phyloP scores from a whole-genome alignment of 2,797 vertebrate species.

The Chiroxiphia lanceolata region DNA sequence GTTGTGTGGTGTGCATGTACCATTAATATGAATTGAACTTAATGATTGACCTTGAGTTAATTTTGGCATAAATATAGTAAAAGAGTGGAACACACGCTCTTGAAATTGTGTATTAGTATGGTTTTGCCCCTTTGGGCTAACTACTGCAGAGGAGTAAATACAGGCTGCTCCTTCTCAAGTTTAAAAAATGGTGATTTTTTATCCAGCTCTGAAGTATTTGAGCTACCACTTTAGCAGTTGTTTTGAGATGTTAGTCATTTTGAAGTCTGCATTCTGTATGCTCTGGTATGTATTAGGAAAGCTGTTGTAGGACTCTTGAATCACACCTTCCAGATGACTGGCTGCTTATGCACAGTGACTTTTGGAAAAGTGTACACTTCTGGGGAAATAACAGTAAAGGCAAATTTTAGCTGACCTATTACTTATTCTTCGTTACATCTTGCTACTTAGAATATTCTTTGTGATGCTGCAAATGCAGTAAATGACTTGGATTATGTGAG shows the following conservation, averaged over 20 bases:
- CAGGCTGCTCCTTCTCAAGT: neutral
- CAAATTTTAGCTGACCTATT: neutral
- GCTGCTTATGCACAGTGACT: neutral
- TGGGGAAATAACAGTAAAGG: neutral
- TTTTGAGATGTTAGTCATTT: neutral
- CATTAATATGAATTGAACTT: neutral
- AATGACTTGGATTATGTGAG: fast-evolving
- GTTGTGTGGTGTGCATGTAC: fast-evolving
- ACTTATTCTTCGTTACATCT: neutral
- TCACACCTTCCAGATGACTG: fast-evolving
- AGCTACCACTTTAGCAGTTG: neutral
- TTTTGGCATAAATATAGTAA: neutral
- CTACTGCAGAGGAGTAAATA: neutral
- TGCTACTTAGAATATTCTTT: neutral
- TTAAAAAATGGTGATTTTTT: neutral
- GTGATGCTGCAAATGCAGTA: neutral
- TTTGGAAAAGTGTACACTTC: neutral
- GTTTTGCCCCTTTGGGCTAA: neutral
- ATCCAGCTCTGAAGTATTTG: neutral
- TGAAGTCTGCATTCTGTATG: fast-evolving
- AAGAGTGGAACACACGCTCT: fast-evolving
- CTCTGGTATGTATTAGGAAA: fast-evolving
- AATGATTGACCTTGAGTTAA: neutral
- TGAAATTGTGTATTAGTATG: fast-evolving
- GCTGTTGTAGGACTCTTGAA: fast-evolving